Evolutionary conservation across 2,797 vertebrate genomes (phyloP).

Genomic region (Coendou prehensilis): DNA sequence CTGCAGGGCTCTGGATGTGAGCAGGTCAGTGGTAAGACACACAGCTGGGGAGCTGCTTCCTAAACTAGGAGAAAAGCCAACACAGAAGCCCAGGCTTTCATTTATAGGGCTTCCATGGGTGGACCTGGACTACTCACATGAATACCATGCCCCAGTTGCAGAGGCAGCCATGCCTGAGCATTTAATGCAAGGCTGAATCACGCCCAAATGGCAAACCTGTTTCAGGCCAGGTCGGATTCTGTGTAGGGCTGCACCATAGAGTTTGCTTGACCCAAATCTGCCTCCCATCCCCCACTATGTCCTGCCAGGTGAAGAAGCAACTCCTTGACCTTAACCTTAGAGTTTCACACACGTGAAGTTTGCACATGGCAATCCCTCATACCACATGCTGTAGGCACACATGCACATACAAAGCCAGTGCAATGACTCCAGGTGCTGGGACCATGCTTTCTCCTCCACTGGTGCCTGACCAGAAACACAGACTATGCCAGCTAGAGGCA

Average conservation of each 20-base stretch:
- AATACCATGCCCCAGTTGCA: constrained; percentile 1
- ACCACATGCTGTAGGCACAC: not conserved
- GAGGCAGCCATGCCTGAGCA: not conserved
- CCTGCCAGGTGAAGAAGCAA: not conserved
- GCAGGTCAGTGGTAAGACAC: not conserved
- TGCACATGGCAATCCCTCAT: not conserved
- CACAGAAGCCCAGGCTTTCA: constrained; percentile 10
- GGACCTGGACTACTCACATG: not conserved
- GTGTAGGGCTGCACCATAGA: not conserved
- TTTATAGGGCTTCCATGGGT: constrained; percentile 66
- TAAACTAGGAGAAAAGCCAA: not conserved
- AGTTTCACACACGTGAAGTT: not conserved
- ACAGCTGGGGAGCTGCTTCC: not conserved
- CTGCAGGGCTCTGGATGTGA: not conserved
- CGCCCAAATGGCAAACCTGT: not conserved
- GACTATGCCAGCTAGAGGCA: not conserved
- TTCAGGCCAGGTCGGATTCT: not conserved
- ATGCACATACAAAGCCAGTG: not conserved
- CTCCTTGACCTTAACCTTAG: not conserved
- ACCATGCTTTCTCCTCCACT: not conserved
- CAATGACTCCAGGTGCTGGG: not conserved
- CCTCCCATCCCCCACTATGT: not conserved
- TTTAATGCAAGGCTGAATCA: constrained; percentile 36
- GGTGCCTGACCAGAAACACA: not conserved
- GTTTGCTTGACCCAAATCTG: not conserved